These are phyloP conservation scores for Pachyuromys duprasi DNA, from an alignment of 2,797 vertebrate genomes.

Conservation along the genomic window DNA sequence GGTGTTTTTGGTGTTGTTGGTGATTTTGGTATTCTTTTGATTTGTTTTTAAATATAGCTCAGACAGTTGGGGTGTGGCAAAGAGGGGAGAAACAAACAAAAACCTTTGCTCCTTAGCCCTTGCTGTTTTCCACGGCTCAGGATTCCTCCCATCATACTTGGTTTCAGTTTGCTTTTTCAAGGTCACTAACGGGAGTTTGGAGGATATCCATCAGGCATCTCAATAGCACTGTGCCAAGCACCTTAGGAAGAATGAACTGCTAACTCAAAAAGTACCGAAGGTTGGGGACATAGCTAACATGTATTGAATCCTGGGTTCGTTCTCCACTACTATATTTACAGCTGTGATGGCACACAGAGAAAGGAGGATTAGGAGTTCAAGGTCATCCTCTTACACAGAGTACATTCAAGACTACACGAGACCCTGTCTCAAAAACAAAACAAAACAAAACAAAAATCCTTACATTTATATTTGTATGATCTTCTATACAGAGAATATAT, in stretches of 20 bases:
- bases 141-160: neutral
- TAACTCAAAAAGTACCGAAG: neutral
- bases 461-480: slow-evolving; percentile 2
- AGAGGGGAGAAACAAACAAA: neutral
- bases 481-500: neutral
- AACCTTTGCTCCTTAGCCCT: neutral
- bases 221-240: neutral
- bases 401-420: neutral
- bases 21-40: no score
- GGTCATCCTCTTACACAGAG: neutral
- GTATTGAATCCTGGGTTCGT: neutral
- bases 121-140: neutral
- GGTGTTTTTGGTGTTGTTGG: neutral
- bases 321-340: no score
- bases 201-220: neutral
- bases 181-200: neutral
- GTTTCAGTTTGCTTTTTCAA: neutral
- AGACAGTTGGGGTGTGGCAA: neutral
- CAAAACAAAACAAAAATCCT: neutral
- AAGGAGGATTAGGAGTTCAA: neutral
- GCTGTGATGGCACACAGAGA: neutral
- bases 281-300: neutral
- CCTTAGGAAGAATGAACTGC: neutral
- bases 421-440: no score
- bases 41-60: neutral